Evolutionary conservation across 1,140 invertebrate genomes (phyloP).

Genomic region (Leptinotarsa undecemlineata): DNA sequence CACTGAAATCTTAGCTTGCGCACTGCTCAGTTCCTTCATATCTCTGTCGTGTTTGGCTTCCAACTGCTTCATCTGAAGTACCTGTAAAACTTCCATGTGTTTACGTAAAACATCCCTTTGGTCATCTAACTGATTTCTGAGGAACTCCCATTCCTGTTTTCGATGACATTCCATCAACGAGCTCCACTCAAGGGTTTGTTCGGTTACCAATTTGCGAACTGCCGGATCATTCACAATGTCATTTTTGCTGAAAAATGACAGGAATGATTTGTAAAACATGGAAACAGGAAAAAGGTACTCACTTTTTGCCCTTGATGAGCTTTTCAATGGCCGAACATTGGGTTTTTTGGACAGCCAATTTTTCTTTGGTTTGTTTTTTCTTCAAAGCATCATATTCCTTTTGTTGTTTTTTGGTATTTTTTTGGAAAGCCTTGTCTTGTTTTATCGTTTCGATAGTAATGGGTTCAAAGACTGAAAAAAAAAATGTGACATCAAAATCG

Average conservation of each 20-base stretch:
- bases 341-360: slow-evolving; percentile 86
- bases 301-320: slow-evolving; percentile 91
- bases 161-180: slow-evolving; percentile 86
- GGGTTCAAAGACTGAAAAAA: slow-evolving; percentile 77
- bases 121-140: slow-evolving; percentile 81
- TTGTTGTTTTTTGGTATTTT: slow-evolving; percentile 93
- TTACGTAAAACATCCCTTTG: slow-evolving; percentile 84
- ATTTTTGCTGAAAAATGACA: slow-evolving; percentile 66
- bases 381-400: slow-evolving; percentile 92
- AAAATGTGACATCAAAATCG: slow-evolving; percentile 3
- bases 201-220: slow-evolving; percentile 79
- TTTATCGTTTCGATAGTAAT: slow-evolving; percentile 89
- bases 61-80: slow-evolving; percentile 86
- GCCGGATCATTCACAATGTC: slow-evolving; percentile 78
- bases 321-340: slow-evolving; percentile 96
- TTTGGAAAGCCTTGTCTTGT: slow-evolving; percentile 91
- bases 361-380: slow-evolving; percentile 94
- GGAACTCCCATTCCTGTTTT: slow-evolving; percentile 88
- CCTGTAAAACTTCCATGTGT: slow-evolving; percentile 84
- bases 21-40: slow-evolving; percentile 93
- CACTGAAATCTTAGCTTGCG: slow-evolving; percentile 94
- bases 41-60: slow-evolving; percentile 90
- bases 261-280: too few relatives aligned
- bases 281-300: slow-evolving; percentile 45
- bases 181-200: slow-evolving; percentile 94